phyloP scores from a whole-genome alignment of 2,113 vertebrate genomes.

The Ahaetulla prasina region DNA sequence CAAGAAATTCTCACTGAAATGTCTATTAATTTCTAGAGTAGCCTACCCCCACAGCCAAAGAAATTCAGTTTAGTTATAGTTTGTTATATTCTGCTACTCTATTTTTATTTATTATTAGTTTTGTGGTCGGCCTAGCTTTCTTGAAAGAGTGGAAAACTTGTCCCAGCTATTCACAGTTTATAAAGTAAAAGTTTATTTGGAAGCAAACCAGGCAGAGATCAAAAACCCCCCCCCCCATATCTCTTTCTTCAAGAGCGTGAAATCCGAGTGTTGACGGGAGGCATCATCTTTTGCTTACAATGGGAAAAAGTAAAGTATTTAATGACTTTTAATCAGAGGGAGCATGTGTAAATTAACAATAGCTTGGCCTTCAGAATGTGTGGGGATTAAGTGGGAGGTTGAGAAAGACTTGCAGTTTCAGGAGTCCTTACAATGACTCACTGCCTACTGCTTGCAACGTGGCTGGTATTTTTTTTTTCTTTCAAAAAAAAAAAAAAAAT shows the following conservation, averaged over 20 bases:
- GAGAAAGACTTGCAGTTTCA: conserved; percentile 53
- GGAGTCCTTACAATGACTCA: conserved; percentile 71
- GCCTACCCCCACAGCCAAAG: neutral
- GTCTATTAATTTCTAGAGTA: neutral
- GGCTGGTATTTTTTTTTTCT: conserved; percentile 43
- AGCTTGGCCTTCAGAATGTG: conserved; percentile 52
- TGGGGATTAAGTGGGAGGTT: conserved; percentile 64
- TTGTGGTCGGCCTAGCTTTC: neutral
- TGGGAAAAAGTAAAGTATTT: conserved; percentile 1
- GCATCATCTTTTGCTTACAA: neutral
- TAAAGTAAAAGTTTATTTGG: neutral
- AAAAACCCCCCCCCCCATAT: neutral
- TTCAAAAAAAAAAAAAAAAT: conserved; percentile 20
- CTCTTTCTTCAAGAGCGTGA: neutral
- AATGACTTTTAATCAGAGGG: conserved; percentile 33
- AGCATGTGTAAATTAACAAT: conserved; percentile 56
- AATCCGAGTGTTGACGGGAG: neutral
- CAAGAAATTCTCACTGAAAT: neutral
- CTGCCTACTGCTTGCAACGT: conserved; percentile 73
- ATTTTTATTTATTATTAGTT: no score
- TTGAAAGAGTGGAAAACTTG: neutral
- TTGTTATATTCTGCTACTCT: neutral
- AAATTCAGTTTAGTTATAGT: neutral
- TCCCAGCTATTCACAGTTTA: conserved; percentile 31
- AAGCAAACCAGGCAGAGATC: conserved; percentile 1